Evolutionary conservation across 64 coral and sea anemone genomes (phyloP), one percentile per base, ranked within the genome.

Genomic region (Montipora foliosa): DNA sequence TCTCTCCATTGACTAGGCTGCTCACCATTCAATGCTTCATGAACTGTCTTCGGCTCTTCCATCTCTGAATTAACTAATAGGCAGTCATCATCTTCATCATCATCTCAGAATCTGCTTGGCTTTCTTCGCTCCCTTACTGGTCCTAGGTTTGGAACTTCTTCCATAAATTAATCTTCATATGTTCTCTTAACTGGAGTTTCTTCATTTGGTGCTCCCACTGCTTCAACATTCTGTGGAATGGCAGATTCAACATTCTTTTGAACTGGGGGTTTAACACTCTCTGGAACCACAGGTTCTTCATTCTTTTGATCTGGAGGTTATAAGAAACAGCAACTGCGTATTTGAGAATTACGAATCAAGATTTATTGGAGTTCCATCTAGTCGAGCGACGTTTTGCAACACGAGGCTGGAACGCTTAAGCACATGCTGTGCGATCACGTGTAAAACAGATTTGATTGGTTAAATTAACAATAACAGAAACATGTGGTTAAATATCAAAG

Each of bases 71-170:
- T 68, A 91, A 70, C 70, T 44, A 83, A 47, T 53, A 75, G 70
- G 80, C 90, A 91, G 62, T 83, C 90, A 60, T 91, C 60, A 64
- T 64, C 60, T 1, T 64, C 60, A 64, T 64, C 79, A 79, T 91
- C 66, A 79, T 91, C 80, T 61, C 24, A 15, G 62, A 73, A 83
- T 79, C 46, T 91, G 70, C 15, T 83, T 83, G 24, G 4, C 47
- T 24, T 70, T 83, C 90, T 83, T 74, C 66, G 64, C 80, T 91
- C n/a, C 70, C 90, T 91, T 20, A 83, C 90, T 91, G 90, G 79
- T 83, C 79, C 46, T 66, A 91, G 51, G 61, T 93, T 58, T 92
- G 78, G 74, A 76, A 96, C 89, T 96, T 92, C 77, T 89, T 92
- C 94, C 89, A 90, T 80, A 48, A 90, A 90, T 47, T 37, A 47